These are phyloP conservation scores for Typhlichthys eigenmanni DNA, from an alignment of 2,797 vertebrate genomes.

Conservation along the genomic window DNA sequence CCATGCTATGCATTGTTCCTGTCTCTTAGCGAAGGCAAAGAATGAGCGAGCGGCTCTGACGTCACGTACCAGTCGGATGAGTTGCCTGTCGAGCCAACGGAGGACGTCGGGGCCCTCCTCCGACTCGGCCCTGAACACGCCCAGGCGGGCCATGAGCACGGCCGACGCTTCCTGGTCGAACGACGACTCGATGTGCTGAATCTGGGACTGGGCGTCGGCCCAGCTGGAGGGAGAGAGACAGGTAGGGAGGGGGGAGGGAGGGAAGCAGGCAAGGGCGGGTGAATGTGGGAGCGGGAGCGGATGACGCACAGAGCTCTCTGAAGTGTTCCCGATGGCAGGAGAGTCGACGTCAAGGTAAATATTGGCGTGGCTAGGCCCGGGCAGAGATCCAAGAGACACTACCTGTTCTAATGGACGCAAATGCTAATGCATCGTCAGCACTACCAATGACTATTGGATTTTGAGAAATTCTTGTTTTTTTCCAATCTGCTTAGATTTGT, in stretches of 20 bases:
- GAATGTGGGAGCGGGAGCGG: constrained; percentile 27
- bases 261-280: constrained; percentile 22
- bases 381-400: background rate
- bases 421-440: too few relatives aligned
- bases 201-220: constrained; percentile 95
- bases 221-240: constrained; percentile 74
- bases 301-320: constrained; percentile 23
- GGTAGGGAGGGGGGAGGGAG: constrained; percentile 9
- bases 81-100: constrained; percentile 95
- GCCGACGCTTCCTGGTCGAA: constrained; percentile 97
- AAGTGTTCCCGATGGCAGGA: constrained; percentile 35
- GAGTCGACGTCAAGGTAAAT: constrained; percentile 1
- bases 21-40: background rate
- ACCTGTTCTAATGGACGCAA: background rate
- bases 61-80: constrained; percentile 90
- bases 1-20: background rate
- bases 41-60: background rate
- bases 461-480: too few relatives aligned
- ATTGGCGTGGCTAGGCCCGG: constrained; percentile 17
- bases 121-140: constrained; percentile 91
- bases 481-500: too few relatives aligned
- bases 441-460: too few relatives aligned
- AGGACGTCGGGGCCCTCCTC: constrained; percentile 96
- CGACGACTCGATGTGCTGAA: constrained; percentile 93
- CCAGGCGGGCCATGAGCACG: constrained; percentile 93